Base-by-base conservation (phyloP, 2,888 invertebrate genomes). In the Seladonia tumulorum region DNA sequence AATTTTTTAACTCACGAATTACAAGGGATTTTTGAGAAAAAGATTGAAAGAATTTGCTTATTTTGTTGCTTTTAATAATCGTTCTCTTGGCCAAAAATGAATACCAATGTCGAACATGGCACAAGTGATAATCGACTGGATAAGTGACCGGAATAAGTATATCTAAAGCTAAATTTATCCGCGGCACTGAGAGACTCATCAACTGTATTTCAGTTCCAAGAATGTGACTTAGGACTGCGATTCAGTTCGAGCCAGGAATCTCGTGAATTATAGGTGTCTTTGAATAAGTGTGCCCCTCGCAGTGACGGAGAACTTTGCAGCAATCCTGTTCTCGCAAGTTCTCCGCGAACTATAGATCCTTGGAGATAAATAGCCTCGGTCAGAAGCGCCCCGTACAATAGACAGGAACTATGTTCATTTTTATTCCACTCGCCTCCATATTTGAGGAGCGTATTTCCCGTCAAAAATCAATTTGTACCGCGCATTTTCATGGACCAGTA, bases 251-350 rank as follows among this genome's bases (percentile, higher is more conserved):
- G 1, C 35, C 22, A 35, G 35, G 66, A 22, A 66, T 22, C 35
- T 29, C 22, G 68, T 68, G 68, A 68, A 68, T 68, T 68, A 68
- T 68, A 22, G 68, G 68, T 42, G 35, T 68, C 68, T 68, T 39
- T 42, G 39, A 68, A 68, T 68, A 68, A 68, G 68, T 68, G 39
- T 42, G 10, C 39, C 22, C 39, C 22, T 42, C 22, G 4, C 39
- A 22, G 39, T n/a, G 39, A 66, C 66, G 29, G 35, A 68, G 39
- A 68, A 68, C 68, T 68, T 39, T 22, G 68, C 68, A 22, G 68
- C 68, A 66, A 66, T 66, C 66, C 66, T 66, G 66, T 66, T 66
- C 66, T 35, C 35, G 66, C 66, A 39, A 68, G 68, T 68, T 68
- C 68, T 10, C 68, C 39, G 39, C 68, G 12, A 68, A 42, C 39